These are phyloP conservation scores for Elegia similella DNA, from an alignment of 2,888 invertebrate species.

Conservation along the genomic window DNA sequence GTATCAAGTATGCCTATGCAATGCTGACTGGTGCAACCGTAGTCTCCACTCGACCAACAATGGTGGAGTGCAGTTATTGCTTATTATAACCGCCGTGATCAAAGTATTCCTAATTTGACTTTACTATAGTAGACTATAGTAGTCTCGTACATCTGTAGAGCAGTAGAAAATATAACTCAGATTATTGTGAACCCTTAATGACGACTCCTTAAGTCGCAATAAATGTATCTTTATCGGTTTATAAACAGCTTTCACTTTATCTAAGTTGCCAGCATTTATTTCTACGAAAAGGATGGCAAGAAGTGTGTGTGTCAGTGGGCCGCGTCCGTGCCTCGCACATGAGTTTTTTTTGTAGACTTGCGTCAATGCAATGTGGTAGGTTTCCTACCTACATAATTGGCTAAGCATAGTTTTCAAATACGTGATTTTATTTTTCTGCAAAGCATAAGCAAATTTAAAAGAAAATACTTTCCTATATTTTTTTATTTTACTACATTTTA, in stretches of 20 bases:
- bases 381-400: slow-evolving; percentile 58
- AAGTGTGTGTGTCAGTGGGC: slow-evolving; percentile 77
- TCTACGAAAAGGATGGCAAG: slow-evolving; percentile 79
- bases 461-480: no score
- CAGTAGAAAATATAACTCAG: not conserved
- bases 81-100: not conserved
- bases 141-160: not conserved
- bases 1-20: slow-evolving; percentile 65
- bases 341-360: slow-evolving; percentile 59
- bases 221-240: slow-evolving; percentile 72
- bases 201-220: slow-evolving; percentile 50
- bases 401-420: no score
- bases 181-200: not conserved
- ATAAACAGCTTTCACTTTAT: slow-evolving; percentile 78
- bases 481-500: no score
- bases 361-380: slow-evolving; percentile 41
- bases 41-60: not conserved
- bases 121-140: no score
- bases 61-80: not conserved
- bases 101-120: not conserved
- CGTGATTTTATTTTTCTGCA: no score
- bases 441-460: no score
- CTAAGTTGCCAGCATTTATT: slow-evolving; percentile 71
- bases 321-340: slow-evolving; percentile 66
- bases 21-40: slow-evolving; percentile 66